Base-by-base conservation (phyloP, 2,113 vertebrate genomes). In the Nansenia antarctica region DNA sequence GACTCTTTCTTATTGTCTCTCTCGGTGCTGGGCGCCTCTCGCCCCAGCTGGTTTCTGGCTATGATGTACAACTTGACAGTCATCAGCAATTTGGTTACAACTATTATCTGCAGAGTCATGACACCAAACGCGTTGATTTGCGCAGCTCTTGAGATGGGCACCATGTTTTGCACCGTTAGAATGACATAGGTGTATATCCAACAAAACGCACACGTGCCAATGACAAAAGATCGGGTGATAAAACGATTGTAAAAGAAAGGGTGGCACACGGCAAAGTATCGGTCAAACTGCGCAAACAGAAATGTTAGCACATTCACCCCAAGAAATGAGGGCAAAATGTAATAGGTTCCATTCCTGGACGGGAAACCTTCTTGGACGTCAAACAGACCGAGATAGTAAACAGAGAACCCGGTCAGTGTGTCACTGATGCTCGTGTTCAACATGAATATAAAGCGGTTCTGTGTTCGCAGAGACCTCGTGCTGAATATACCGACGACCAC, bases 391-490 rank as follows among this genome's bases (percentile, higher is more conserved):
- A 91, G 85, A 72, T 93, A 93, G 63, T 89, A 93, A 30, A 86
- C 87, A 1, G 90, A 92, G 62, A 90, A 73, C 7, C 92, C 92
- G 29, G 92, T 92, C 65, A 92, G 78, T 1, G 90, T 92, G 85
- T 93, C 92, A 18, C 92, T 92, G 70, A 92, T 82, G 86, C 92
- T 92, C 4, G 91, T 93, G 81, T 92, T 93, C 62, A 93, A 73
- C 92, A 92, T 93, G 77, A 93, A 93, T 8, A 91, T 74, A 29
- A 92, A 93, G 1, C 92, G 90, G 84, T 93, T 92, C 81, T 93
- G 90, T 20, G 47, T 60, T n/a, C 90, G 87, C 73, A 93, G 82
- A 4, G 65, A 80, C 2, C 78, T 72, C 0, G 81, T 90, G 65
- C 66, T 82, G 2, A 83, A 61, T 22, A 92, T 93, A 2, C 79